Percentiles rank a stretch among this genome's conserved stretches.
These are phyloP conservation scores for Carposina sasakii DNA, from an alignment of 1,140 invertebrate genomes.

Conservation along the genomic window DNA sequence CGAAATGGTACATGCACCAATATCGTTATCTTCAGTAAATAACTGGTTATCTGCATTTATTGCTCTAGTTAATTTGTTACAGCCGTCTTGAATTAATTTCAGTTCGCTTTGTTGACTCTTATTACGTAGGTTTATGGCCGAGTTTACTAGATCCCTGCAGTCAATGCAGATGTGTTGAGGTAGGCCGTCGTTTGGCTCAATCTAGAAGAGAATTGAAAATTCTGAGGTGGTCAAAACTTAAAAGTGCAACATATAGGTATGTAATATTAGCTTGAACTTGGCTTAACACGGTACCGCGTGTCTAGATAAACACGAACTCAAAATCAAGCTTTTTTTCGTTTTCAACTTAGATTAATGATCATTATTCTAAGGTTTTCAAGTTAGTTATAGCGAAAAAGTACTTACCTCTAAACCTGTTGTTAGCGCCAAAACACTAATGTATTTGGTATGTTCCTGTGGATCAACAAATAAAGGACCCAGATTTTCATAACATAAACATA, in stretches of 20 bases:
- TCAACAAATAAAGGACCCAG: constrained; percentile 7
- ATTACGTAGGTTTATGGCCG: constrained; percentile 18
- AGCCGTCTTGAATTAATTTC: constrained; percentile 4
- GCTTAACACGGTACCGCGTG: background rate
- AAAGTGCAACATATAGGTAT: background rate
- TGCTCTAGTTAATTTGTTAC: background rate
- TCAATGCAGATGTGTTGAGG: constrained; percentile 29
- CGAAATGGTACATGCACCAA: constrained; percentile 7
- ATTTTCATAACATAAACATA: constrained; percentile 6
- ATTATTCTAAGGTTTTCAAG: background rate
- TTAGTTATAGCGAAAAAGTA: background rate
- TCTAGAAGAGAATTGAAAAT: constrained; percentile 14
- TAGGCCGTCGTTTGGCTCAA: constrained; percentile 25
- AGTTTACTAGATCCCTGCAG: constrained; percentile 19
- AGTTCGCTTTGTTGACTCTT: constrained; percentile 10
- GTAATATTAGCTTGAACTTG: background rate
- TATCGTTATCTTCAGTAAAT: background rate
- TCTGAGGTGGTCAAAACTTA: background rate
- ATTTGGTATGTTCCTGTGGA: background rate
- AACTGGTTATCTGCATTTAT: background rate
- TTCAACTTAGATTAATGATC: background rate
- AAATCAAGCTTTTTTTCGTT: background rate
- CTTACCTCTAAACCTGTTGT: constrained; percentile 15
- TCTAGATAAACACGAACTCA: background rate
- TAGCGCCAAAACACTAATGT: constrained; percentile 2